phyloP scores from a whole-genome alignment of 2,888 invertebrate species.

The Torymus tubicola region DNA sequence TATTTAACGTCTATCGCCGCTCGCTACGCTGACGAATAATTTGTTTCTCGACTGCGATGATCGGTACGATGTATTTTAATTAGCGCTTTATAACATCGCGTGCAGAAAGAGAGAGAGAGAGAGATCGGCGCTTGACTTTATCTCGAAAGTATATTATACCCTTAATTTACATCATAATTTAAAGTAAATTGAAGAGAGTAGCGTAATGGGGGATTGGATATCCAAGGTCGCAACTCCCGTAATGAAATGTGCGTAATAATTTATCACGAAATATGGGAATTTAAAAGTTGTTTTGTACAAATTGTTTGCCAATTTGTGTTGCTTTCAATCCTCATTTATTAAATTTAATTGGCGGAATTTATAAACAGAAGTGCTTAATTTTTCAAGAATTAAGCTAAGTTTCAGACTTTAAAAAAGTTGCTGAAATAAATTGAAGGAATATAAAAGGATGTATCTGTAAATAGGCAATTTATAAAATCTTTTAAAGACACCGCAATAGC shows the following conservation, averaged over 20 bases:
- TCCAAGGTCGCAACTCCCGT: background rate
- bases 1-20: background rate
- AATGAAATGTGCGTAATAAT: background rate
- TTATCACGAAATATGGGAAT: constrained; percentile 8
- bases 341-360: background rate
- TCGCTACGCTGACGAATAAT: background rate
- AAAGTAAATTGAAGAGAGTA: constrained; percentile 33
- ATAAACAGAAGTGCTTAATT: too few relatives aligned
- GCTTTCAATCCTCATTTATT: background rate
- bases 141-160: constrained; percentile 33
- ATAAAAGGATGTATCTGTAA: too few relatives aligned
- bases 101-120: background rate
- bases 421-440: too few relatives aligned
- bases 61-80: constrained; percentile 42
- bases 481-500: too few relatives aligned
- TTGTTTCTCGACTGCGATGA: background rate
- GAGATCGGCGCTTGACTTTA: constrained; percentile 23
- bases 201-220: constrained; percentile 30
- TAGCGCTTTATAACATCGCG: constrained; percentile 35
- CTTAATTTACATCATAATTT: constrained; percentile 54
- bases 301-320: background rate
- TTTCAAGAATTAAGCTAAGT: too few relatives aligned
- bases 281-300: constrained; percentile 1
- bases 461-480: too few relatives aligned
- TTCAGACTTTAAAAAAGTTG: too few relatives aligned